Base-by-base conservation (phyloP, 2,888 invertebrate genomes). In the Blera fallax region DNA sequence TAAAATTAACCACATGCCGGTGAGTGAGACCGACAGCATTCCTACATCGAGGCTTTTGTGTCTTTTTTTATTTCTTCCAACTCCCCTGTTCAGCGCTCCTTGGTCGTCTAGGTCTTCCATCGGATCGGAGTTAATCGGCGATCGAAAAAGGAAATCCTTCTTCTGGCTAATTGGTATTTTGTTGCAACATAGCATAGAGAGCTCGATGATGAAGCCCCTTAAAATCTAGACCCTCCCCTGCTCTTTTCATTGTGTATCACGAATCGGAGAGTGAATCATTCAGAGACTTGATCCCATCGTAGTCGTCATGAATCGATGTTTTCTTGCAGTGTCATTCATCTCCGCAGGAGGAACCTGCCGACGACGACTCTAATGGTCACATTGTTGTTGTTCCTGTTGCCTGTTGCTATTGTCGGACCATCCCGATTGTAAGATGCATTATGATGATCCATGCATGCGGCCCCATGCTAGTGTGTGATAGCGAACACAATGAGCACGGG, bases 141-240 rank as follows among this genome's bases (percentile, higher is more conserved):
- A 84, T 84, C 81, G 85, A 72, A 85, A 85, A 85, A 85, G 85
- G 85, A 85, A 85, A 85, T 81, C 76, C 85, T 85, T 85, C 85
- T 81, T 67, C 37, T 34, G 70, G 70, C 81, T 85, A 85, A 85
- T 85, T 85, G 85, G 81, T 81, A 81, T 85, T 81, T 85, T 67
- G 76, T 72, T 70, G 65, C 37, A 65, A 54, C 37, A 58, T 60
- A 37, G 43, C 74, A 74, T 62, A 64, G 65, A 64, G 65, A 48
- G 45, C 54, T 56, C 69, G 45, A 14, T 11, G 1, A 5, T 7
- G 60, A 29, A 14, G 45, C 52, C 37, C 32, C 56, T 62, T 34
- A 27, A 18, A 58, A 56, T 60, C 64, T 78, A 58, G 67, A 48
- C 27, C 64, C 48, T 48, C 3, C 27, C 11, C 16, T 14, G 5